Base-by-base conservation (phyloP, 2,888 invertebrate genomes). In the Lacanobia wlatinum region DNA sequence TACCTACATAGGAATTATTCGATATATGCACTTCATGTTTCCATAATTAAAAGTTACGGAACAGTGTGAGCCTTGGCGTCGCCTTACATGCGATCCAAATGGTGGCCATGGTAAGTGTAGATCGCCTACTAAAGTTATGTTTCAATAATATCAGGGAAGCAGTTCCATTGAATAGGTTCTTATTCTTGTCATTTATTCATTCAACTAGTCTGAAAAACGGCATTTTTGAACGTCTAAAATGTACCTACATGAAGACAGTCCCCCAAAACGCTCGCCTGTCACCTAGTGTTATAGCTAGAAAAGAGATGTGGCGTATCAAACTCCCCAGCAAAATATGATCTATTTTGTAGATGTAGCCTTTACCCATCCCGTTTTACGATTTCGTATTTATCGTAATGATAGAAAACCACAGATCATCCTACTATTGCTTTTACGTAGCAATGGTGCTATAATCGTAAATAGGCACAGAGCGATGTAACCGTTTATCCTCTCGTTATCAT, bases 401-500 rank as follows among this genome's bases (percentile, higher is more conserved):
- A 40, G 8, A 48, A 38, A 34, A n/a, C n/a, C 5, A 18, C 7
- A 23, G 1, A 74, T 12, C 0, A 6, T n/a, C 18, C 1, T 16
- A 52, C 6, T 43, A 21, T 7, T 43, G 18, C 14, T 55, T 73
- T 63, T 1, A 18, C 28, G 3, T 50, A 14, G n/a, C 21, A 52
- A 43, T 76, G 12, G 6, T 12, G 4, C 7, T 23, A 38, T 50
- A 2, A 28, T 18, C 12, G 1, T 28, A 40, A 59, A 28, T 59
- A 46, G 38, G 14, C 28, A 66, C 38, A 46, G 9, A 56, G 5
- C 66, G 16, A 50, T 58, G 14, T 73, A n/a, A 76, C 23, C n/a
- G 58, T 73, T 67, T 23, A 60, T 34, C n/a, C 59, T 40, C 34
- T 48, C n/a, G 58, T 59, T 78, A 80, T 64, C 34, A 64, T 59